Evolutionary conservation across 1,140 invertebrate genomes (phyloP).

Genomic region (Teleogryllus occipitalis): DNA sequence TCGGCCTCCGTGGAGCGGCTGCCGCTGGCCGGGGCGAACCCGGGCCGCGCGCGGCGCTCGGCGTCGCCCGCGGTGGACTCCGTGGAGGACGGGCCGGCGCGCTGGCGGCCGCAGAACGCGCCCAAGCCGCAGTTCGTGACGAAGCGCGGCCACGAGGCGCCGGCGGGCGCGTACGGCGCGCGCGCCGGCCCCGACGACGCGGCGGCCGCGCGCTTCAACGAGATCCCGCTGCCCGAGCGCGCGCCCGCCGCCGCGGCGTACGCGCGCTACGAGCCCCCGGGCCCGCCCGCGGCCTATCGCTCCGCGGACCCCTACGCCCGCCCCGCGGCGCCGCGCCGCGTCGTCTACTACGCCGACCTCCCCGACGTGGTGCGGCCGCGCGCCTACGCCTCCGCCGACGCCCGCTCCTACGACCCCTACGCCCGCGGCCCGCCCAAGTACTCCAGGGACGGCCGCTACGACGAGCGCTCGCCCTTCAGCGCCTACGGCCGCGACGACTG

Average conservation of each 20-base stretch:
- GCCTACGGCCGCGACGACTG: neutral
- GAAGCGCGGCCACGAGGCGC: neutral
- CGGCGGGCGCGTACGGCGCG: neutral
- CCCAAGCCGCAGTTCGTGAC: constrained; percentile 17
- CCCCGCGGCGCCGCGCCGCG: constrained; percentile 29
- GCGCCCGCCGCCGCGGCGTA: neutral
- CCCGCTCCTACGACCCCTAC: constrained; percentile 1
- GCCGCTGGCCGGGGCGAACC: neutral
- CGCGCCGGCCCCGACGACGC: neutral
- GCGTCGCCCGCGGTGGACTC: constrained; percentile 1
- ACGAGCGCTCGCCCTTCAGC: neutral
- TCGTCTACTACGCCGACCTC: constrained; percentile 42
- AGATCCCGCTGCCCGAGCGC: constrained; percentile 8
- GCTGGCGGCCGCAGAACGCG: neutral
- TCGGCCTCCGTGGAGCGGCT: neutral
- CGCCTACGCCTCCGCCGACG: constrained; percentile 24
- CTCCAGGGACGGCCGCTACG: constrained; percentile 11
- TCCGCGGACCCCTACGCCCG: constrained; percentile 6
- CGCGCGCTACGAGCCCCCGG: neutral
- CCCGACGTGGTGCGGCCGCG: constrained; percentile 38
- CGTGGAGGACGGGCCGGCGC: neutral
- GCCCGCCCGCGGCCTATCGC: neutral
- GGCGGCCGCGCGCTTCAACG: neutral
- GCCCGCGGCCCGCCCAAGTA: constrained; percentile 12
- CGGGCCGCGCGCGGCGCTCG: neutral